phyloP scores from a whole-genome alignment of 2,113 vertebrate genomes.

The Syrmaticus mikado region DNA sequence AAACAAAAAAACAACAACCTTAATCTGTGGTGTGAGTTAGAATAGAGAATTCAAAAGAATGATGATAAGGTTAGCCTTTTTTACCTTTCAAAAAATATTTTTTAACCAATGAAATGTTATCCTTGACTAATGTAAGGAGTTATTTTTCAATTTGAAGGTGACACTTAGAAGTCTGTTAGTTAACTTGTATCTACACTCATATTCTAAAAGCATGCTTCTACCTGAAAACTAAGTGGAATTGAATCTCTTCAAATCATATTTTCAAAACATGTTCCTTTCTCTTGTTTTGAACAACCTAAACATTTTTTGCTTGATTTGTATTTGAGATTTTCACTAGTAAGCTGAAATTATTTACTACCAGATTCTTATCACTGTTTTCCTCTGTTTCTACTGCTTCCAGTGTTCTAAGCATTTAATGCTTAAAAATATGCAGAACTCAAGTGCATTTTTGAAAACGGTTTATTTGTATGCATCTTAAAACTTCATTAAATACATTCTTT shows the following conservation, averaged over 20 bases:
- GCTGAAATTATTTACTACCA: background rate
- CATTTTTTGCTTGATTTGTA: background rate
- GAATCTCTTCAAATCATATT: background rate
- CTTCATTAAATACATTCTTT: fast-evolving
- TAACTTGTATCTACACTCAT: background rate
- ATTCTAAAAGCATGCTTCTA: background rate
- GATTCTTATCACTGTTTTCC: background rate
- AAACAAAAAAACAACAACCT: background rate
- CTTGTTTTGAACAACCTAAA: background rate
- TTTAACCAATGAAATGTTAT: background rate
- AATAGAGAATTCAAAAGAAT: background rate
- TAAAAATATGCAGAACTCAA: background rate
- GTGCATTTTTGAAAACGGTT: background rate
- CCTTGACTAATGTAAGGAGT: background rate
- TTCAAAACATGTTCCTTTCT: background rate
- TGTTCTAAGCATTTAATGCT: background rate
- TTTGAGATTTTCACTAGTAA: background rate
- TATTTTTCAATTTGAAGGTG: background rate
- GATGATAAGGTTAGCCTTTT: background rate
- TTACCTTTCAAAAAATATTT: background rate
- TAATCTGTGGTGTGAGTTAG: background rate
- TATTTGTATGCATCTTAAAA: background rate
- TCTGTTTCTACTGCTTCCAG: too few relatives aligned
- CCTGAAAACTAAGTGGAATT: background rate
- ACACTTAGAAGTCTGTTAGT: background rate